Evolutionary conservation across 2,888 invertebrate species (phyloP).

Genomic region (Platerodrilus igneus): DNA sequence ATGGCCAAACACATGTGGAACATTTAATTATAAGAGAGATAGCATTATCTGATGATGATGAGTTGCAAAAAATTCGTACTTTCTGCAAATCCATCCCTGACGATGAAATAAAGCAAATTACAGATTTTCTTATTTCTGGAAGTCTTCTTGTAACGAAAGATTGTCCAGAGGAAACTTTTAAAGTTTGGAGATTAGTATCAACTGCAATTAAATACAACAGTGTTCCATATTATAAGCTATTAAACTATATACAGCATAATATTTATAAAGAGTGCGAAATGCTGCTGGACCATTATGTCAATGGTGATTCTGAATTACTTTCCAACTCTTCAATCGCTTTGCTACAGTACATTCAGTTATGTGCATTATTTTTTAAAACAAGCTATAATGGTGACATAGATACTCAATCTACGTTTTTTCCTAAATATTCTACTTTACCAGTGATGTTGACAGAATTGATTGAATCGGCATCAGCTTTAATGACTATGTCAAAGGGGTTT

Average conservation of each 20-base stretch:
- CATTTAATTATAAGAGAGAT: conserved; percentile 64
- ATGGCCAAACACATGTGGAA: too few relatives aligned
- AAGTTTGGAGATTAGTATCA: conserved; percentile 71
- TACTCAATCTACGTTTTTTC: too few relatives aligned
- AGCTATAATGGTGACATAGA: conserved; percentile 56
- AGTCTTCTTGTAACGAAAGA: conserved; percentile 65
- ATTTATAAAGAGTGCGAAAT: conserved; percentile 52
- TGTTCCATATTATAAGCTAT: too few relatives aligned
- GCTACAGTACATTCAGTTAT: conserved; percentile 66
- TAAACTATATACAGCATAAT: conserved; percentile 57
- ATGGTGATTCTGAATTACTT: too few relatives aligned
- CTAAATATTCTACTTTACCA: too few relatives aligned
- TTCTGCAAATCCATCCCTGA: conserved; percentile 38
- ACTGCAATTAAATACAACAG: conserved; percentile 71
- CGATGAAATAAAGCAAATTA: conserved; percentile 61
- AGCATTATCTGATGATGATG: conserved; percentile 49
- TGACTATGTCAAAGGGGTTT: conserved; percentile 29
- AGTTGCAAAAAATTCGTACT: conserved; percentile 34
- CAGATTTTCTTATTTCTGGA: conserved; percentile 61
- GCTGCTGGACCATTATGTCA: too few relatives aligned
- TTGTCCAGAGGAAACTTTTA: conserved; percentile 72
- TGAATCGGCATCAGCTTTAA: conserved; percentile 36
- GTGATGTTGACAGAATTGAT: conserved; percentile 47
- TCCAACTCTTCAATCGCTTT: too few relatives aligned
- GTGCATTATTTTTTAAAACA: conserved; percentile 64